Base-by-base conservation (phyloP, 2,113 vertebrate species). In the Ia io region DNA sequence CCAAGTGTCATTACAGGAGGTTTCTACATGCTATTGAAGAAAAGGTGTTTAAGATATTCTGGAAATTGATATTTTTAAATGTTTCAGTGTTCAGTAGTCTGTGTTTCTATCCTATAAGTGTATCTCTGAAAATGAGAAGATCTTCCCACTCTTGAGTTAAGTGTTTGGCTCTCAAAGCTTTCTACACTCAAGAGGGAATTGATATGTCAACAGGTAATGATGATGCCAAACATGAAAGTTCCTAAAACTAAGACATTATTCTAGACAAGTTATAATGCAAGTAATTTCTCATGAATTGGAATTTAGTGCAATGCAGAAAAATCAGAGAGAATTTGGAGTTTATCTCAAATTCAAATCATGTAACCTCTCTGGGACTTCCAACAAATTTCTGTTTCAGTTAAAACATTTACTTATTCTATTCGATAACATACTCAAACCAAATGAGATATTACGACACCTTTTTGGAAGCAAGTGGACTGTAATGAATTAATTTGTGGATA, bases 261-360 rank as follows among this genome's bases (percentile, higher is more conserved):
- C 14, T 82, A 40, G 44, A 77, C n/a, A 96, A 80, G 84, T 59
- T 18, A 67, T 5, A 85, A 61, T 49, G 9, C 11, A 65, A 25
- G 35, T 63, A 84, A 65, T 44, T 47, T 22, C 59, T 69, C 11
- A 8, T 28, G 35, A 83, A 73, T 17, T 35, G 40, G 32, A 93
- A 74, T n/a, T 71, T 59, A 61, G 61, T 35, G 69, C n/a, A 73
- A 1, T 49, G 40, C 10, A 61, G 10, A 84, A 93, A 90, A 90
- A 65, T 30, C 18, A 89, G 40, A 22, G 90, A 88, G 6, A 93
- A 90, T 80, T 95, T 51, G 69, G 70, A 67, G 13, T 89, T 79
- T 25, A 71, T 76, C 30, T 71, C 76, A 53, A 90, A 90, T 87
- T 90, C 40, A 91, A 89, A 90, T 90, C 74, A 86, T 2, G 59